Base-by-base conservation (phyloP, 2,113 vertebrate species). In the Pteronura brasiliensis region DNA sequence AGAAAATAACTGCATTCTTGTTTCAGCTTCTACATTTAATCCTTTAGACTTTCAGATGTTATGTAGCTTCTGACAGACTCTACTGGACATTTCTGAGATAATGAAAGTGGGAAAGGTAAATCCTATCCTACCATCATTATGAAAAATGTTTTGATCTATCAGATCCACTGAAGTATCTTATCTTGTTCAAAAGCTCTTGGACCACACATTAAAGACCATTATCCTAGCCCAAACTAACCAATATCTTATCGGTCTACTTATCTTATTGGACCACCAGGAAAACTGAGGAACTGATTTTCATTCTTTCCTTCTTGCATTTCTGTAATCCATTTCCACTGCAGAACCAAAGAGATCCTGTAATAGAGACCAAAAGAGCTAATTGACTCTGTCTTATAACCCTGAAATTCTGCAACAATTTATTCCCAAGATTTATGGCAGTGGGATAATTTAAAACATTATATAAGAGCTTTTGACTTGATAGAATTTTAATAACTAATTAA, bases 381-480 rank as follows among this genome's bases (percentile, higher is more conserved):
- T 65, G 1, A 31, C 1, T 95, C 25, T 81, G 31, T 69, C 6
- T 69, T 31, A 93, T 18, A n/a, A 90, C 29, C 13, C 18, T 72
- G 44, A 93, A 96, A 77, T 21, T 59, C 7, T 23, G 2, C 4
- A 47, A 27, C 8, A 88, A 85, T 61, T 74, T 69, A 34, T 34
- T 6, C 11, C 12, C 34, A 83, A 88, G 29, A 52, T 49, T 72
- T 80, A 59, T 34, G 18, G 10, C 63, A 90, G 7, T 82, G 2
- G 34, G 44, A 57, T 65, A 59, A 96, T 82, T 96, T 93, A 87
- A 90, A 93, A 93, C 21, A 90, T 36, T 55, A 42, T 79, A 14
- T 79, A 88, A 88, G 52, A 93, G 34, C 69, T 74, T 95, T 97
- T 90, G 29, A 81, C 76, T 92, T 95, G n/a, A 95, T 69, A 88